Percentiles rank a stretch among this genome's conserved stretches.
phyloP scores from a whole-genome alignment of 2,113 vertebrate species.

The Ceyx cyanopectus region DNA sequence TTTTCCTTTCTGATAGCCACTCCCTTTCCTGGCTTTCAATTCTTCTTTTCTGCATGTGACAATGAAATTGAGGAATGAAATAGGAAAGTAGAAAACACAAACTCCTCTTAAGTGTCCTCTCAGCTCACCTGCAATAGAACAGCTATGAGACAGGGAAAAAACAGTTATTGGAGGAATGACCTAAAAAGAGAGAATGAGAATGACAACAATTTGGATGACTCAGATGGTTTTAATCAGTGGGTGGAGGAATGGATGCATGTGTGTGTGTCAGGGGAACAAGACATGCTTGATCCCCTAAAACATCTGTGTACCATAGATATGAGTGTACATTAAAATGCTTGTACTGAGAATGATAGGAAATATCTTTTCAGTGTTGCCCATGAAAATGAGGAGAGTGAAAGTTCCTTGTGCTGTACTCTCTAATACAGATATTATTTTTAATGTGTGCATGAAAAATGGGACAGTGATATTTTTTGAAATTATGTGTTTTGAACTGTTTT shows the following conservation, averaged over 20 bases:
- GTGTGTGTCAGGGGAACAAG: not conserved
- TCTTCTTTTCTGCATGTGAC: not conserved
- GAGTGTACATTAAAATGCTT: not conserved
- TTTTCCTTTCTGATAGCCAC: not conserved
- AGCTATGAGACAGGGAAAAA: not conserved
- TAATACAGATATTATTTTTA: not conserved
- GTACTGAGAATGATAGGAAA: not conserved
- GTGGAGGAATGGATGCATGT: not conserved
- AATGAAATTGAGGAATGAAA: not conserved
- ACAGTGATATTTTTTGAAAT: not conserved
- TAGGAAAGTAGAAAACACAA: not conserved
- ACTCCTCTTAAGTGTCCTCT: not conserved
- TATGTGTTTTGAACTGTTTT: not conserved
- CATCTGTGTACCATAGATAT: not conserved
- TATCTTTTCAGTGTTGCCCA: not conserved
- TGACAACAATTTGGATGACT: not conserved
- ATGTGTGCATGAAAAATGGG: not conserved
- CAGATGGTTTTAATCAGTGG: not conserved
- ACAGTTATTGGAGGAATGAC: not conserved
- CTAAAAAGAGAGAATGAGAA: not conserved
- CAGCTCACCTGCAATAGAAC: not conserved
- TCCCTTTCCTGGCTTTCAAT: not conserved
- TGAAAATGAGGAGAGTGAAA: not conserved
- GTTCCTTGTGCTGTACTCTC: not conserved
- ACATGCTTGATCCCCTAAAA: not conserved